phyloP scores from a whole-genome alignment of 2,888 invertebrate species.

The Lordiphosa fenestrarum region DNA sequence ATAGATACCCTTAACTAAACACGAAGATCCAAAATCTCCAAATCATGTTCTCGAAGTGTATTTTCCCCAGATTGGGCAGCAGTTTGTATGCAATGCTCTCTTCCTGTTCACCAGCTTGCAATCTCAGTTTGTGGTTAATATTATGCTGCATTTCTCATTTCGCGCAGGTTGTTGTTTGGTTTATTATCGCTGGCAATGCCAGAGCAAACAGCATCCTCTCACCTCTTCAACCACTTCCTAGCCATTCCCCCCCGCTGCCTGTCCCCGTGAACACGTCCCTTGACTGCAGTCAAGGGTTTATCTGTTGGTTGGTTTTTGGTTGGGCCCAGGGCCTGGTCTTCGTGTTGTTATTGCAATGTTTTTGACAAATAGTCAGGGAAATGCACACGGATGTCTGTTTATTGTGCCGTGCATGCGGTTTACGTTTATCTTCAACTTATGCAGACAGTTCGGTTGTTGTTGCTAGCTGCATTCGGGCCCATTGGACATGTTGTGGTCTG shows the following conservation, averaged over 20 bases:
- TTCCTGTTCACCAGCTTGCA: constrained; percentile 46
- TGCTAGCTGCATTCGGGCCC: constrained; percentile 18
- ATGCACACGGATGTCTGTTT: constrained; percentile 75
- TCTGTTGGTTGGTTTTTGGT: constrained; percentile 62
- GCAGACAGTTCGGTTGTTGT: constrained; percentile 55
- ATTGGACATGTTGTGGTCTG: constrained; percentile 58
- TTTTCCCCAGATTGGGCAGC: constrained; percentile 26
- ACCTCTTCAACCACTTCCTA: constrained; percentile 7
- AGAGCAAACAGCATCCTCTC: constrained; percentile 51
- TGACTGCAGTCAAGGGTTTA: constrained; percentile 46
- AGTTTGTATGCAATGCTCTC: constrained; percentile 22
- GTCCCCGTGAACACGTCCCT: constrained; percentile 3
- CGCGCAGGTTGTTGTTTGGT: constrained; percentile 61
- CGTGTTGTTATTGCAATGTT: constrained; percentile 71
- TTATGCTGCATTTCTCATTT: constrained; percentile 74
- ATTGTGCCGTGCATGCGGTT: constrained; percentile 74
- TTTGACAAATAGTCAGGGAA: constrained; percentile 74
- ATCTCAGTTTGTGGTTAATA: constrained; percentile 78
- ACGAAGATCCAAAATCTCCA: too few species aligned
- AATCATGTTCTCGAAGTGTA: constrained; percentile 18
- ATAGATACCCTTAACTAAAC: too few species aligned
- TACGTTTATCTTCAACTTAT: constrained; percentile 73
- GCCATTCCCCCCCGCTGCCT: constrained; percentile 5
- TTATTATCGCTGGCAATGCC: constrained; percentile 68
- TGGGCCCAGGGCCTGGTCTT: constrained; percentile 8